Evolutionary conservation across 2,113 vertebrate genomes (phyloP).

Genomic region (Typhlomys cinereus): DNA sequence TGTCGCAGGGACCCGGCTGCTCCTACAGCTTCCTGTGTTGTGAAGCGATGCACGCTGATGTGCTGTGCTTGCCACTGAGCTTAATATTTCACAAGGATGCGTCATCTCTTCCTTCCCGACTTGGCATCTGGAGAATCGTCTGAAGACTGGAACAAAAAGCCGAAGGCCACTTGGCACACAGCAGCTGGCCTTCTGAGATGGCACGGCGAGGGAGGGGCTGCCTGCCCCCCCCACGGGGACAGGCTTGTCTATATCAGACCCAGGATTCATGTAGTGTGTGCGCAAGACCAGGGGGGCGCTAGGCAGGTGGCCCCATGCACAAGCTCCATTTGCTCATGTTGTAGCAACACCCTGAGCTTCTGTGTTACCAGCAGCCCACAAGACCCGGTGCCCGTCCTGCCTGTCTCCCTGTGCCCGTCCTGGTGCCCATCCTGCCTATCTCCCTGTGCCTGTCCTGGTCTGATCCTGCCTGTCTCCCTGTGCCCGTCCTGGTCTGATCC

Average conservation of each 20-base stretch:
- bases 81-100: neutral
- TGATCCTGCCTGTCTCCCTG: neutral
- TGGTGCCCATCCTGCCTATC: too few relatives aligned
- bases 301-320: neutral
- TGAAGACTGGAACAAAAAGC: neutral
- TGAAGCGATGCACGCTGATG: neutral
- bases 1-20: neutral
- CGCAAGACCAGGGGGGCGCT: too few relatives aligned
- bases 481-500: too few relatives aligned
- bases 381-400: neutral
- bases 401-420: neutral
- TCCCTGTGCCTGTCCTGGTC: neutral
- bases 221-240: neutral
- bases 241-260: neutral
- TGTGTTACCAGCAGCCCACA: too few relatives aligned
- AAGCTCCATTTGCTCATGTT: neutral
- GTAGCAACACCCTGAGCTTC: neutral
- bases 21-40: conserved; percentile 7
- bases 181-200: neutral
- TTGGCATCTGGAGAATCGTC: neutral
- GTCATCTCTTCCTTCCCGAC: neutral
- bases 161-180: too few relatives aligned
- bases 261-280: neutral
- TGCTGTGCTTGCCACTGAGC: neutral
- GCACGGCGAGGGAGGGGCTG: neutral